Conservation (phyloP, 2,113 vertebrate species). For the Tetraodon nigroviridis region DNA sequence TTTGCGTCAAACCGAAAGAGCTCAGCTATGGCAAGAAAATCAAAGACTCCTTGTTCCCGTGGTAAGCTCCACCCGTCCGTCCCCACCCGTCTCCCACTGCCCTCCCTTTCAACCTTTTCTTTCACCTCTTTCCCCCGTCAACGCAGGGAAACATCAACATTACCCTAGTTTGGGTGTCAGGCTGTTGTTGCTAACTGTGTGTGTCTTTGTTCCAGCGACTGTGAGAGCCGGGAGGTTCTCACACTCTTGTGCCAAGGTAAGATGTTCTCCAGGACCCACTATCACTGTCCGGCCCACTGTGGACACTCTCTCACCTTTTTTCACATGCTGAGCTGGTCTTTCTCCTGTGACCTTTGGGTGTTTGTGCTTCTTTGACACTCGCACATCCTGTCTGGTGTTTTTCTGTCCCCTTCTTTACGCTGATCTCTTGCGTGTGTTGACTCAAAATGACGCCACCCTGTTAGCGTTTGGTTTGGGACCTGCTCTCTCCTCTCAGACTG, state of each 20-base stretch:
- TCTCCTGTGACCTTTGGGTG: neutral
- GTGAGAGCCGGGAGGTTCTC: slow-evolving; percentile 74
- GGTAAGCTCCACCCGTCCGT: slow-evolving; percentile 71
- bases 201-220: slow-evolving; percentile 68
- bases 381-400: neutral
- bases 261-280: slow-evolving; percentile 9
- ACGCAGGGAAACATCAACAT: neutral
- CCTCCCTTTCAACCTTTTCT: slow-evolving; percentile 14
- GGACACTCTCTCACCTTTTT: slow-evolving; percentile 23
- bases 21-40: slow-evolving; percentile 79
- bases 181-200: slow-evolving; percentile 18
- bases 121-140: slow-evolving; percentile 1
- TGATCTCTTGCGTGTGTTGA: neutral
- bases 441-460: neutral
- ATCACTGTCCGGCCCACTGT: neutral
- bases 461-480: neutral
- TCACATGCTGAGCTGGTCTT: neutral
- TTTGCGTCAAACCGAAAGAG: slow-evolving; percentile 79
- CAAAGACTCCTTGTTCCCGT: slow-evolving; percentile 79
- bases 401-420: neutral
- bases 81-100: slow-evolving; percentile 15
- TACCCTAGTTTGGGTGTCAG: slow-evolving; percentile 2
- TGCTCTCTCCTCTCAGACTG: slow-evolving; percentile 71
- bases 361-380: neutral
- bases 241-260: slow-evolving; percentile 77